A percentile compares a stretch with the other conserved stretches of the same genome.
phyloP scores from a whole-genome alignment of 2,113 vertebrate species.

The Phalacrocorax carbo region DNA sequence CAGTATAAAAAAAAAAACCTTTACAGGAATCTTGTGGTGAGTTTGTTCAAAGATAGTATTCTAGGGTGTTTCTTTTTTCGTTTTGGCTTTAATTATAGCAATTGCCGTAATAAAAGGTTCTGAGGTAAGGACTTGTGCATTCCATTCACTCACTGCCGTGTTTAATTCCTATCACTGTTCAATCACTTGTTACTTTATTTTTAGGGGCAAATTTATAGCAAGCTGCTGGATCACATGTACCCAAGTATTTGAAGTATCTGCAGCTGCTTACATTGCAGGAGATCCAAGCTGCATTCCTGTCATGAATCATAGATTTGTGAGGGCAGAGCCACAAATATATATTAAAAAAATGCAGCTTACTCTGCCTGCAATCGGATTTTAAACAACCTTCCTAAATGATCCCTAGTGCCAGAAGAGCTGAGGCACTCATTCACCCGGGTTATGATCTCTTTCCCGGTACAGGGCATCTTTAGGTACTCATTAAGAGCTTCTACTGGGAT shows the following conservation, averaged over 20 bases:
- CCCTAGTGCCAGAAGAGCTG: not conserved
- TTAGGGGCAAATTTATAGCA: conserved; percentile 84
- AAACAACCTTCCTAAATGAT: not conserved
- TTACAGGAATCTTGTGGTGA: not conserved
- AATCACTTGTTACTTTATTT: conserved; percentile 86
- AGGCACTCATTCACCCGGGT: not conserved
- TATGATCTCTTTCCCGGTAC: not conserved
- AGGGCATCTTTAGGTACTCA: not conserved
- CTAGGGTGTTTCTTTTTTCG: conserved; percentile 50
- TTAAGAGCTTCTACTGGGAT: not conserved
- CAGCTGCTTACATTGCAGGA: conserved; percentile 85
- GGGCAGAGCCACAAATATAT: conserved; percentile 62
- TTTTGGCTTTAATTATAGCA: conserved; percentile 75
- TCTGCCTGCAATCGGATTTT: conserved; percentile 22
- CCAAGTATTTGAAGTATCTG: conserved; percentile 82
- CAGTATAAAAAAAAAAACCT: not conserved
- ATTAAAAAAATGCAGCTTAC: conserved; percentile 61
- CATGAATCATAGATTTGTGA: conserved; percentile 80
- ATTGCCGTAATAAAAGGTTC: conserved; percentile 73
- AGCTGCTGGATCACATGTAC: conserved; percentile 82
- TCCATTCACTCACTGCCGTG: conserved; percentile 75
- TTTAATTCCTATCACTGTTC: conserved; percentile 81
- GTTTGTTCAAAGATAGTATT: conserved; percentile 51
- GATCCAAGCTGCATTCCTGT: conserved; percentile 81
- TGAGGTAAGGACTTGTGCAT: conserved; percentile 78